Evolutionary conservation across 2,113 vertebrate genomes (phyloP), one percentile per base, ranked within the genome.

Genomic region (Micromys minutus): DNA sequence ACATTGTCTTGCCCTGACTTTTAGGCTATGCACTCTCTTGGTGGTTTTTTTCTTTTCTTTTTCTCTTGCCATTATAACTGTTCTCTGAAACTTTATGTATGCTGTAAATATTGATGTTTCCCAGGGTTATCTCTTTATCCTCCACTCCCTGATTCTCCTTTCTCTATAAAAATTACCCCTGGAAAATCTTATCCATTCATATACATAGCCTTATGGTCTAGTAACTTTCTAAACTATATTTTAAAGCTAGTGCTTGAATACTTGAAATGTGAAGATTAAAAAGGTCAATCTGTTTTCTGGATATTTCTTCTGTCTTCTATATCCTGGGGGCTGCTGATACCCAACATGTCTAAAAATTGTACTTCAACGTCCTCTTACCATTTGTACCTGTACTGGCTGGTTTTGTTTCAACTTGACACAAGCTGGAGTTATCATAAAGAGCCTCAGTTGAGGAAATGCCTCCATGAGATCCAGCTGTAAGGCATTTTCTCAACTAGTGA

Each of bases 71-170:
- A 13, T 80, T 88, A 29, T n/a, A 95, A 36, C 45, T 76, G 55
- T 50, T 93, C 75, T 92, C 21, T 90, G 85, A 55, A 91, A 67
- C 52, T 92, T 94, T 67, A 55, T 72, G 52, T 92, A 71, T 77
- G 77, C 61, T 95, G 42, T 95, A 85, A 93, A 77, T 92, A 79
- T 85, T 90, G 95, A 72, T 86, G n/a, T 91, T 97, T 97, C 45
- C 50, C 29, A 63, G 74, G 36, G 31, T 76, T 93, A 31, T 72
- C 29, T 72, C 31, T 83, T 89, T 11, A 29, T 24, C 42, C 4
- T 7, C 7, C 29, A 21, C 3, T 3, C 3, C 26, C 4, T 1
- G 0, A 31, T 7, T 29, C 16, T 39, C 4, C 10, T 8, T 36
- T 47, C 3, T 45, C 6, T 36, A 5, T 74, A 85, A 90, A 81